Evolutionary conservation across 2,797 vertebrate species (phyloP), one percentile per base, ranked within the genome.

Genomic region (Dicrostonyx torquatus): DNA sequence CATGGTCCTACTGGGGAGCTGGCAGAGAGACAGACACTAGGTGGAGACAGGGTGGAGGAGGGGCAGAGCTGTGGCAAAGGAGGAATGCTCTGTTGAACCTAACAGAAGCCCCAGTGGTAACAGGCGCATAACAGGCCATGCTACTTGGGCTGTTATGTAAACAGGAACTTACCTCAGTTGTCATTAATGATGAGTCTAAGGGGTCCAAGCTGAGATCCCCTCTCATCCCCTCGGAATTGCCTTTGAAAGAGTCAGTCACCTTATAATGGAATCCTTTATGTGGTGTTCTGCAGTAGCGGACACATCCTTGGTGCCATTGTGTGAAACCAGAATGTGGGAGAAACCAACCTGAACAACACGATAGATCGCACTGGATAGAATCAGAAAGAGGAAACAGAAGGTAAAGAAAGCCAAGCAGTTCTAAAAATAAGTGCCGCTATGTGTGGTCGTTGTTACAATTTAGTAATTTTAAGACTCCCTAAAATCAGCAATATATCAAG

Each of bases 1-100:
- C 76, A 13, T 96, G 82, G 96, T 85, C 90, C 93, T 24, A 0
- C 75, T 85, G 93, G 97, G 97, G 64, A 96, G 90, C 95, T 78
- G 89, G 93, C 60, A 78, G 93, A 95, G 66, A 17, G 77, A 77
- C 62, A 31, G n/a, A 43, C 45, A 94, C 55, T 50, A 72, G 75
- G 40, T 0, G 13, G 53, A 53, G 31, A 76, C 31, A 29, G 15
- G 15, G 24, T 0, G 40, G 40, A 75, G 37, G 53, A 34, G 43
- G 37, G 34, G n/a, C 0, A 1, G 37, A 75, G 45, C 45, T 45
- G 4, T 24, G 77, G 29, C 14, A 55, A 7, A 12, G 0, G 72
- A 37, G 18, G 7, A 90, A 45, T 17, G 24, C 37, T 91, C 68
- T 31, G 3, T 12, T 26, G 86, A 77, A 31, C 68, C 75, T 85